A percentile compares a stretch with the other conserved stretches of the same genome.
phyloP scores from a whole-genome alignment of 35 echinoderm and acorn worm species.

The Nesometra sesokonis region DNA sequence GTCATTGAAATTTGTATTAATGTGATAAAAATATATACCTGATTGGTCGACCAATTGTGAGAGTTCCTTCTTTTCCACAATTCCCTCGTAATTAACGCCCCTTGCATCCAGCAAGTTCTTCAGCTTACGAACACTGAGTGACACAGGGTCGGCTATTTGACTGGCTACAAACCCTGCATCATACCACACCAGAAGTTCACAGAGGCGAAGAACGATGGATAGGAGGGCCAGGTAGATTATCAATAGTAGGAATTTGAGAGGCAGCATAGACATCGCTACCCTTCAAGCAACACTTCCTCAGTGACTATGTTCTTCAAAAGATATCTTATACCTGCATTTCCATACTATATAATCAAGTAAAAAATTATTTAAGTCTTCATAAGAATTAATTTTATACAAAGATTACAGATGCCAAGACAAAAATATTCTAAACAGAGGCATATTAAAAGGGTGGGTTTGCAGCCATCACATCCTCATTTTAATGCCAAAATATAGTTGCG shows the following conservation, averaged over 20 bases:
- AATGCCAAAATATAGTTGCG: too few relatives aligned
- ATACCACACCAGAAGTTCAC: constrained; percentile 73
- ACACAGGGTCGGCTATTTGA: constrained; percentile 78
- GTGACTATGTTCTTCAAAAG: background rate
- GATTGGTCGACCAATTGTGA: constrained; percentile 51
- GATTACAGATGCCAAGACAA: too few relatives aligned
- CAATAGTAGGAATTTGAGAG: constrained; percentile 46
- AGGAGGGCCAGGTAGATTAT: constrained; percentile 57
- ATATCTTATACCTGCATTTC: background rate
- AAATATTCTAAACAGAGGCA: too few relatives aligned
- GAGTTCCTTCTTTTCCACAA: constrained; percentile 78
- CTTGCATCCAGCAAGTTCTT: constrained; percentile 73
- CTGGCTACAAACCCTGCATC: constrained; percentile 73
- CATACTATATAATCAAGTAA: background rate
- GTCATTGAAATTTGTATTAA: too few relatives aligned
- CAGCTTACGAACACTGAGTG: constrained; percentile 75
- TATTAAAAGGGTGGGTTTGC: too few relatives aligned
- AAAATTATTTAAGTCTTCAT: background rate
- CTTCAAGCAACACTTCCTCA: background rate
- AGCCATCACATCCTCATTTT: too few relatives aligned
- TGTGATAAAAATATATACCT: too few relatives aligned
- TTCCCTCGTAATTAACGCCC: constrained; percentile 68
- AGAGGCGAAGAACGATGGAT: constrained; percentile 41
- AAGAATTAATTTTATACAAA: too few relatives aligned
- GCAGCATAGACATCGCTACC: background rate